Conservation (phyloP, 2,888 invertebrate genomes). For the Plagiodera versicolora region DNA sequence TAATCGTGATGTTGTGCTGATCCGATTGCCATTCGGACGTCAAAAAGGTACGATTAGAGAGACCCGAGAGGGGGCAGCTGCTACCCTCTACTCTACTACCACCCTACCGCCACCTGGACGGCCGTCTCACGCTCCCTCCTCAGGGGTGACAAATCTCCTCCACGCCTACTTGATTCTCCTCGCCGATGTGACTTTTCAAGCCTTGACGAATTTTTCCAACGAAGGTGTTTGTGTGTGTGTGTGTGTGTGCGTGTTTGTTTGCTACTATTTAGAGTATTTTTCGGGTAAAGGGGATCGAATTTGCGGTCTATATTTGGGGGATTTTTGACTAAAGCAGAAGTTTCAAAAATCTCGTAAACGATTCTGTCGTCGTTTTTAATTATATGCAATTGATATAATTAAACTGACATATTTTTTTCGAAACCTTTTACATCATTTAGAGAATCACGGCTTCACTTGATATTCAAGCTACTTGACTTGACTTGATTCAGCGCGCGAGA, state of each 20-base stretch:
- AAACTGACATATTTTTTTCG: too few species aligned
- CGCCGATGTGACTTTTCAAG: conserved; percentile 57
- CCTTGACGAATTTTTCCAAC: conserved; percentile 50
- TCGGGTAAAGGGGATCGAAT: too few species aligned
- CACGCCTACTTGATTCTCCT: conserved; percentile 57
- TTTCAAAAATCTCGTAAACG: too few species aligned
- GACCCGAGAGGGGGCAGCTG: background rate
- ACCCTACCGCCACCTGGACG: conserved; percentile 34
- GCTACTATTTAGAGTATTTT: background rate
- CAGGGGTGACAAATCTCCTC: conserved; percentile 53
- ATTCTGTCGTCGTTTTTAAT: too few species aligned
- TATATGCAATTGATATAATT: too few species aligned
- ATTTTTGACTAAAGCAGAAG: too few species aligned
- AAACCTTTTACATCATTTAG: too few species aligned
- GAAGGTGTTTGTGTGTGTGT: too few species aligned
- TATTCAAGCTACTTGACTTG: too few species aligned
- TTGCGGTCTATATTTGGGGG: too few species aligned
- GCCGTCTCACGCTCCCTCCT: conserved; percentile 15
- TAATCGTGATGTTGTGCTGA: conserved; percentile 19
- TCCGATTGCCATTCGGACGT: conserved; percentile 6
- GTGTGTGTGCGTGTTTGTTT: background rate
- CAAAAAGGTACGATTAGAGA: background rate
- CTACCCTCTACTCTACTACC: conserved; percentile 17
- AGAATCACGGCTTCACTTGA: too few species aligned
- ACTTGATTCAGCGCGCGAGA: too few species aligned